Conservation (phyloP, 2,888 invertebrate genomes). For the Sinohyriopsis cumingii region DNA sequence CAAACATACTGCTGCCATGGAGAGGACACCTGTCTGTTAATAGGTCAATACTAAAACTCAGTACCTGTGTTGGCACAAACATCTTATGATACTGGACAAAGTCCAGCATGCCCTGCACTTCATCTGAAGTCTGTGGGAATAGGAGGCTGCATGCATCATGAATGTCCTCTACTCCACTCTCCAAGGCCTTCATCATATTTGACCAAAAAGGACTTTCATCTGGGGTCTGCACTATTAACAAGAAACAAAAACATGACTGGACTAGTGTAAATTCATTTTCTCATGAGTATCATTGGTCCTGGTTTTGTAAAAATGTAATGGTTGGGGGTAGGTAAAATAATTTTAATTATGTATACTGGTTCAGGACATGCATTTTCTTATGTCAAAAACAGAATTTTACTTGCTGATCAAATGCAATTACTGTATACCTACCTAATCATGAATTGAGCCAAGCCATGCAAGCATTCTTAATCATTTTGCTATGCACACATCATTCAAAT, state of each 20-base stretch:
- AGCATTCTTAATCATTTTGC: no score
- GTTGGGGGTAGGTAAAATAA: not conserved
- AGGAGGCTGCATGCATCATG: slow-evolving; percentile 48
- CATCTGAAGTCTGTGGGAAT: slow-evolving; percentile 52
- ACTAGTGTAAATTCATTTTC: not conserved
- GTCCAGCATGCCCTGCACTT: slow-evolving; percentile 55
- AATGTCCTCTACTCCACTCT: slow-evolving; percentile 39
- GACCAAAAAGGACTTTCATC: slow-evolving; percentile 44
- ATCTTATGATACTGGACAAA: slow-evolving; percentile 53
- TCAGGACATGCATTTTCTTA: not conserved
- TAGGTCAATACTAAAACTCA: not conserved
- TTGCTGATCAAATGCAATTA: no score
- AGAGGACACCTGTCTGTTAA: not conserved
- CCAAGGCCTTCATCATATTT: slow-evolving; percentile 37
- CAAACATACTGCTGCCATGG: no score
- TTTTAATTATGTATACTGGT: not conserved
- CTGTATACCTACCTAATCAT: no score
- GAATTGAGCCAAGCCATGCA: no score
- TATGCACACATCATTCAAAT: no score
- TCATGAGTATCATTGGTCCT: not conserved
- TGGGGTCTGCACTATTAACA: slow-evolving; percentile 54
- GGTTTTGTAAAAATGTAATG: not conserved
- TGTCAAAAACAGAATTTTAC: not conserved
- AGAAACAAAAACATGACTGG: not conserved
- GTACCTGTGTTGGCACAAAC: slow-evolving; percentile 56